Base-by-base conservation (phyloP, 2,797 vertebrate species). In the Falco biarmicus region DNA sequence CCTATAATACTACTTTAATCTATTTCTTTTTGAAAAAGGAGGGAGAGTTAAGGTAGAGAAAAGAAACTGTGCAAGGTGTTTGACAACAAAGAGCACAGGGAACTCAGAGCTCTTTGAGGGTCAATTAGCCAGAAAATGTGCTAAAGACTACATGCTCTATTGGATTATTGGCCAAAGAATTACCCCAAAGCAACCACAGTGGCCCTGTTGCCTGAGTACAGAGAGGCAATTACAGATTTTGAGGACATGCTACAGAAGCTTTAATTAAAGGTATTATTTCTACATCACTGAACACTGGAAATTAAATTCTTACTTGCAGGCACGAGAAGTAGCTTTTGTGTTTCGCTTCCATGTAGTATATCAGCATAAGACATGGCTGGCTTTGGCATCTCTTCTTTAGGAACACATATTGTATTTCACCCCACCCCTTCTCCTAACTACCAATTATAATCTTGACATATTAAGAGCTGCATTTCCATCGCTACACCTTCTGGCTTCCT, bases 91-190 rank as follows among this genome's bases (percentile, higher is more conserved):
- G 94, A 93, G 94, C 79, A 56, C 77, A 89, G 84, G 94, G 95
- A 92, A 88, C 96, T 97, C 82, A 4, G 81, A 95, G 94, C 77
- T 82, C 97, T 98, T 98, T 98, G 98, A 98, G 98, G 97, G 97
- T 98, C 98, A 98, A 98, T 98, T 98, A 98, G 97, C 96, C 98
- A 98, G 98, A 98, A 98, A 98, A 98, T 97, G 90, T 91, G 98
- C 97, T 98, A 97, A 98, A 97, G 94, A 98, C 94, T 90, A 97
- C 98, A 96, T 95, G 94, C 96, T 97, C 93, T 64, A 81, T 95
- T 94, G 97, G 97, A 98, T 98, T 98, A 97, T 56, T 84, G 96
- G 96, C 96, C 97, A 96, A 97, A 96, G 97, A 97, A 96, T 97
- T 97, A 93, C 96, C 97, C 97, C 96, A 96, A 77, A 97, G 97